phyloP scores from a whole-genome alignment of 2,797 vertebrate genomes.

The Heterohyrax brucei region DNA sequence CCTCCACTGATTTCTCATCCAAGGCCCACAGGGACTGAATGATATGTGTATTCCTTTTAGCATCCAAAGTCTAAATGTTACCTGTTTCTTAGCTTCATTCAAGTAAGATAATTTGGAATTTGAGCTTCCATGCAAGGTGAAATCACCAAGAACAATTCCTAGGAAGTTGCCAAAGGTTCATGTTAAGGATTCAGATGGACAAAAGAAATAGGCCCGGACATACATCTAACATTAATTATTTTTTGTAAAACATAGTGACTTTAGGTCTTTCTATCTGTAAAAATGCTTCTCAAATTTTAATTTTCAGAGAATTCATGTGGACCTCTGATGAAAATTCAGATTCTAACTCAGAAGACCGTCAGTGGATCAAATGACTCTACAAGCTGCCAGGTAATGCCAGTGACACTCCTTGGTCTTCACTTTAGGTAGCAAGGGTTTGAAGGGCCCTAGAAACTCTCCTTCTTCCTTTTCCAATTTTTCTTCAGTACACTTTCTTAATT shows the following conservation, averaged over 20 bases:
- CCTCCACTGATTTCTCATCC: neutral
- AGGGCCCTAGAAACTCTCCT: neutral
- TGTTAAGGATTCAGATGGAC: neutral
- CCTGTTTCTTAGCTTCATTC: neutral
- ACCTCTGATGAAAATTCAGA: neutral
- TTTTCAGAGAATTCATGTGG: neutral
- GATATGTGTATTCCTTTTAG: neutral
- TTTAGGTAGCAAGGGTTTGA: neutral
- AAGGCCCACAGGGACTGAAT: slow-evolving; percentile 22
- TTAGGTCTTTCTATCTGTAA: neutral
- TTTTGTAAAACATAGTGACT: neutral
- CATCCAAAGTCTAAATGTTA: neutral
- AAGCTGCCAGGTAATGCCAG: neutral
- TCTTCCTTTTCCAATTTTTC: neutral
- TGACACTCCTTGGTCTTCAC: neutral
- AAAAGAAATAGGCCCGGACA: neutral
- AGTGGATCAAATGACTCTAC: neutral
- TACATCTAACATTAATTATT: neutral
- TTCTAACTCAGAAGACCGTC: slow-evolving; percentile 29
- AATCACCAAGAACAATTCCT: neutral
- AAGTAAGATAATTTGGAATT: slow-evolving; percentile 12
- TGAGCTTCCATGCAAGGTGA: neutral
- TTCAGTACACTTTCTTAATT: neutral
- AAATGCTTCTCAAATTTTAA: slow-evolving; percentile 37
- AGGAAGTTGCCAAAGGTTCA: slow-evolving; percentile 23